Percentiles rank a stretch among this genome's conserved stretches.
These are phyloP conservation scores for Habropoda laboriosa DNA, from an alignment of 1,140 invertebrate genomes.

Conservation along the genomic window DNA sequence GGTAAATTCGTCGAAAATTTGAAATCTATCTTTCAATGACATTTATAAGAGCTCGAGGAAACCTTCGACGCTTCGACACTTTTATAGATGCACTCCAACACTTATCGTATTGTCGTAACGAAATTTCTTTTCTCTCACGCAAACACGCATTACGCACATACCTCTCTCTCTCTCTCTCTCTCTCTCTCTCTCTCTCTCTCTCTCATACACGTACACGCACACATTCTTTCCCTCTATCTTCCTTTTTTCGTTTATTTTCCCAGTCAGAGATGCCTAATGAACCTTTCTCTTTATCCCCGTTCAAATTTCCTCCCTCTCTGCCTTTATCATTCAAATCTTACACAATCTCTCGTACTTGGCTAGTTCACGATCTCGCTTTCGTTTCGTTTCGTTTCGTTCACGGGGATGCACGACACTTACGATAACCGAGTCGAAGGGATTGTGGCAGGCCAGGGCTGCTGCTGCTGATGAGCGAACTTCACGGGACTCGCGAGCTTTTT, in stretches of 20 bases:
- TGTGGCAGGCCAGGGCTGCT: slow-evolving; percentile 81
- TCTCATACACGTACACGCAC: no score
- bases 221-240: slow-evolving; percentile 29
- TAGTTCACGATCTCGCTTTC: slow-evolving; percentile 1
- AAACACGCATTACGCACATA: neutral
- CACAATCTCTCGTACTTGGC: slow-evolving; percentile 1
- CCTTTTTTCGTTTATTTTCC: slow-evolving; percentile 7
- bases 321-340: slow-evolving; percentile 4
- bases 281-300: no score
- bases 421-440: slow-evolving; percentile 82
- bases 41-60: neutral
- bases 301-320: neutral
- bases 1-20: neutral
- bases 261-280: slow-evolving; percentile 27
- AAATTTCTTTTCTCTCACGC: neutral
- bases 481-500: slow-evolving; percentile 66
- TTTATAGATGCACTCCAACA: slow-evolving; percentile 18
- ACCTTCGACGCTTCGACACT: slow-evolving; percentile 28
- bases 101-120: neutral
- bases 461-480: slow-evolving; percentile 68
- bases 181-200: slow-evolving; percentile 15
- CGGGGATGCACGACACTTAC: slow-evolving; percentile 73
- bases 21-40: neutral
- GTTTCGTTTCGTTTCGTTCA: slow-evolving; percentile 7
- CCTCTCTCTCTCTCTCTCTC: slow-evolving; percentile 3